Base-by-base conservation (phyloP, 2,113 vertebrate genomes). In the Dromiciops gliroides region DNA sequence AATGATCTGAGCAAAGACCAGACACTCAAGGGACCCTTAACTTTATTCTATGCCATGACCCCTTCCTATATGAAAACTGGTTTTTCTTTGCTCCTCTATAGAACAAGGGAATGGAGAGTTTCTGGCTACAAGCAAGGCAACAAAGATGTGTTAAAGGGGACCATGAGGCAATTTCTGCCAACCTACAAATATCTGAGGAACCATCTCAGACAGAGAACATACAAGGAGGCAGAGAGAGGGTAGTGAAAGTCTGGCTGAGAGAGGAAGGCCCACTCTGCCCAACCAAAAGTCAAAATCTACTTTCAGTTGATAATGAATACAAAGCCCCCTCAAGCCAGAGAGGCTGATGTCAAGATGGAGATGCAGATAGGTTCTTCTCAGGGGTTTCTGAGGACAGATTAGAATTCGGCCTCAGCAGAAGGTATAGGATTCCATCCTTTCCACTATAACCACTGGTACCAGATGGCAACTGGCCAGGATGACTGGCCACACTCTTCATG, bases 81-180 rank as follows among this genome's bases (percentile, higher is more conserved):
- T 92, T 50, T 93, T 67, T 91, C 25, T 90, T 56, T 89, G 89
- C 89, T 31, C 90, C n/a, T 52, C 52, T 37, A 37, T 91, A n/a
- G 26, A 22, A n/a, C 14, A 90, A 12, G 19, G 16, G 19, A 16
- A 31, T 9, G 93, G 53, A 51, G 56, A 90, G 23, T 92, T 90
- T 50, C 90, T 91, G 52, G 56, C 51, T 48, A n/a, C 19, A 89
- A 93, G 51, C 75, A 89, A 89, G 44, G 89, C 52, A 53, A 93
- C 11, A 48, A 52, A 49, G 23, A 51, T 24, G 37, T 90, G 24
- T 24, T 48, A 92, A 48, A 26, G 31, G 26, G 8, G 0, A 44
- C 37, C 49, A 90, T 47, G 6, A n/a, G 51, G 48, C 53, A 22
- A 24, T 26, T 60, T 48, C 9, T 51, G 25, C 89, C 26, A 0